phyloP scores from a whole-genome alignment of 2,888 invertebrate species.

The Cephalotes varians region DNA sequence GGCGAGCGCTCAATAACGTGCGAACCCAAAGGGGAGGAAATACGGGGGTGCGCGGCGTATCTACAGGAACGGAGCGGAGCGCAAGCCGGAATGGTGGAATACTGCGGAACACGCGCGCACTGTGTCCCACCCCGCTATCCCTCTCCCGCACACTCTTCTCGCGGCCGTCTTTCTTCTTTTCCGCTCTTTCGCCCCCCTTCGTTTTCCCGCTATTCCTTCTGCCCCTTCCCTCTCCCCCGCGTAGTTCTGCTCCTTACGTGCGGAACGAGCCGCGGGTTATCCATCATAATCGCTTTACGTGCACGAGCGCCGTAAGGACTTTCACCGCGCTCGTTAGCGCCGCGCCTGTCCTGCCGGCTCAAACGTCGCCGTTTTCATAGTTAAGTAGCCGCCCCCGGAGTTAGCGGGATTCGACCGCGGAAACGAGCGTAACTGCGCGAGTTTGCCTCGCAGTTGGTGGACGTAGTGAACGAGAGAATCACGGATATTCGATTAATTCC shows the following conservation, averaged over 20 bases:
- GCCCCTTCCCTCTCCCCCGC: conserved; percentile 21
- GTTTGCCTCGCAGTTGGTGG: conserved; percentile 25
- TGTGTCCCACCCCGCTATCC: conserved; percentile 60
- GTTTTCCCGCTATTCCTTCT: conserved; percentile 30
- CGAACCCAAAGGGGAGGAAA: conserved; percentile 87
- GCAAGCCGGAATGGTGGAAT: conserved; percentile 77
- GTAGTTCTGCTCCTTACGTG: conserved; percentile 72
- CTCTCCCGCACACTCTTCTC: conserved; percentile 48
- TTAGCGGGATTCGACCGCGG: conserved; percentile 32
- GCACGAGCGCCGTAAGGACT: conserved; percentile 73
- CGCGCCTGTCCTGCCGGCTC: conserved; percentile 43
- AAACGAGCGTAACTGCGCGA: conserved; percentile 41
- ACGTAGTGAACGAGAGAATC: conserved; percentile 24
- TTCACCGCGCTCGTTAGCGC: conserved; percentile 74
- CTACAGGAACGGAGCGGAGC: conserved; percentile 80
- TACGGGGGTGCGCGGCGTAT: conserved; percentile 79
- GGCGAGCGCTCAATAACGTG: conserved; percentile 89
- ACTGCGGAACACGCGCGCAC: conserved; percentile 73
- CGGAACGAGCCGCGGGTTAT: conserved; percentile 77
- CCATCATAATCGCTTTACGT: conserved; percentile 81
- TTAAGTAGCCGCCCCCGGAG: conserved; percentile 49
- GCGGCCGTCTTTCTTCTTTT: conserved; percentile 57
- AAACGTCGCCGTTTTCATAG: conserved; percentile 51
- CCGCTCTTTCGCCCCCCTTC: conserved; percentile 44
- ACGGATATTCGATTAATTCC: conserved; percentile 43